Conservation (phyloP, 2,888 invertebrate species). For the Cryptus armator region DNA sequence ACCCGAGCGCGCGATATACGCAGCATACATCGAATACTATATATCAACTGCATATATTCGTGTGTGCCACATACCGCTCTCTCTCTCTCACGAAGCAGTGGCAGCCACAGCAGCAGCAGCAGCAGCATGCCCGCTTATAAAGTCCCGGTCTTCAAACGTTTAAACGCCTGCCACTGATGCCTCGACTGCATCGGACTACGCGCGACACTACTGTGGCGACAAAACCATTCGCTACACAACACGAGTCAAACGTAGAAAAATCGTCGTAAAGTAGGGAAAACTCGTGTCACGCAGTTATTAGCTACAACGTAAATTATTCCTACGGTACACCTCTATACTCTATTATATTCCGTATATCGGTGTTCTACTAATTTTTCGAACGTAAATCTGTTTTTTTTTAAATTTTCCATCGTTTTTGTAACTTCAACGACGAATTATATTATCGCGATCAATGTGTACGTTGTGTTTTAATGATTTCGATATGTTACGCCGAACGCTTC, state of each 20-base stretch:
- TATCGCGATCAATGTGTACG: neutral
- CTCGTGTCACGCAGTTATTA: constrained; percentile 6
- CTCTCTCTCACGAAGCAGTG: constrained; percentile 36
- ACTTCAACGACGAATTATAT: neutral
- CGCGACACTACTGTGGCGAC: constrained; percentile 9
- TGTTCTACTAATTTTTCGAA: constrained; percentile 6
- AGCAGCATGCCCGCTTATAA: constrained; percentile 56
- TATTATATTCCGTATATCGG: constrained; percentile 1
- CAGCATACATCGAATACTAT: constrained; percentile 43
- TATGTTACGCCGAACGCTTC: neutral
- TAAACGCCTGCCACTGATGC: constrained; percentile 53
- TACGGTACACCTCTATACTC: neutral
- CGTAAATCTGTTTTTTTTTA: neutral
- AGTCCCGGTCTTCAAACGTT: constrained; percentile 64
- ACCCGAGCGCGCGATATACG: constrained; percentile 22
- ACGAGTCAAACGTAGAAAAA: constrained; percentile 22
- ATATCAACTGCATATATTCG: constrained; percentile 59
- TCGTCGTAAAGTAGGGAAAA: constrained; percentile 34
- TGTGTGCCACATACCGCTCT: constrained; percentile 61
- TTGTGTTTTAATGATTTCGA: neutral
- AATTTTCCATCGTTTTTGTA: neutral
- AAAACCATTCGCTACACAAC: constrained; percentile 1
- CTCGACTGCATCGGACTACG: constrained; percentile 46
- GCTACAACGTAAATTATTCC: neutral
- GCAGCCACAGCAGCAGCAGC: constrained; percentile 44